Percentiles rank a stretch among this genome's conserved stretches.
Evolutionary conservation across 2,113 vertebrate genomes (phyloP).

Genomic region (Danionella cerebrum): DNA sequence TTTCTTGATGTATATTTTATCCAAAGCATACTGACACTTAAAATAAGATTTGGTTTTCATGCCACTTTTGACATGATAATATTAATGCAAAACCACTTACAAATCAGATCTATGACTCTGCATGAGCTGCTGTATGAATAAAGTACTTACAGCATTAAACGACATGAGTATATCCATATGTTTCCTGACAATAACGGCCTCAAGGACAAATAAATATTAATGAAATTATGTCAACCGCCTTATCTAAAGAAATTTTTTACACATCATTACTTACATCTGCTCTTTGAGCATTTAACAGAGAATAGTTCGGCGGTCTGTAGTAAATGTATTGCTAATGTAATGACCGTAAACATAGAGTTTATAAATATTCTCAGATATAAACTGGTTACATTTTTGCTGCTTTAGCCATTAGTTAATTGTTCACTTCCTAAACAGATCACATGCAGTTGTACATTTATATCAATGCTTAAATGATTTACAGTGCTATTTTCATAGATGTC

Average conservation of each 20-base stretch:
- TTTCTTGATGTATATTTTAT: neutral
- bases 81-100: too few species aligned
- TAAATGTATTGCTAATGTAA: too few species aligned
- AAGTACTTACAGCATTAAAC: too few species aligned
- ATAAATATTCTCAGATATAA: too few species aligned
- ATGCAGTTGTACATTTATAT: constrained; percentile 1
- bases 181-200: too few species aligned
- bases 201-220: neutral
- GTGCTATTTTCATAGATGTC: neutral
- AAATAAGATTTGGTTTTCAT: neutral
- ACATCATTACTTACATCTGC: neutral
- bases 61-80: too few species aligned
- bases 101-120: too few species aligned
- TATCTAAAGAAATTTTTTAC: too few species aligned
- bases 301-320: too few species aligned
- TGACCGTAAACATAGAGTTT: too few species aligned
- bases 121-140: too few species aligned
- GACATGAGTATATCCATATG: too few species aligned
- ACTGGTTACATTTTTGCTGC: neutral
- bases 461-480: neutral
- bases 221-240: neutral
- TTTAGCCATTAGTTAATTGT: neutral
- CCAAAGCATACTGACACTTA: neutral
- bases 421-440: neutral
- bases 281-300: neutral